These are phyloP conservation scores for Panthera tigris DNA, from an alignment of 2,113 vertebrate species.

Conservation along the genomic window DNA sequence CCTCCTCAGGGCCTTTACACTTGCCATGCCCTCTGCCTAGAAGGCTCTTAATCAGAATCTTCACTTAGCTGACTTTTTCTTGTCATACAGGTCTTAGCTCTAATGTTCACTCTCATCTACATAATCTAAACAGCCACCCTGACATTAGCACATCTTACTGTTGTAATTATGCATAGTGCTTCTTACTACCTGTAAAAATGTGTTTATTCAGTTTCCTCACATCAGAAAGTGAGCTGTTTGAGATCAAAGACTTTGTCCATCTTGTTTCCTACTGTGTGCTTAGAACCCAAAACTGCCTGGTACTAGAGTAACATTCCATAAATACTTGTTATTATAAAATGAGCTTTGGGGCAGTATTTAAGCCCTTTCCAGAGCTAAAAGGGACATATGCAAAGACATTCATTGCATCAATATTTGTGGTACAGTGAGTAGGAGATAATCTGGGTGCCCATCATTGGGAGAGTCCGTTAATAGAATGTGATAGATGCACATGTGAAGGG, in stretches of 20 bases:
- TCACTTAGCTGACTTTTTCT: neutral
- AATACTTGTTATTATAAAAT: neutral
- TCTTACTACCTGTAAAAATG: neutral
- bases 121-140: neutral
- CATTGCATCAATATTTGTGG: neutral
- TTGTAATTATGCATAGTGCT: neutral
- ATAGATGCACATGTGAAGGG: rapidly evolving
- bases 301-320: neutral
- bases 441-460: neutral
- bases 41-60: neutral
- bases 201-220: neutral
- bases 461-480: neutral
- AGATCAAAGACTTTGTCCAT: neutral
- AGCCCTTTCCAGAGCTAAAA: neutral
- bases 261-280: neutral
- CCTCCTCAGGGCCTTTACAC: too few species aligned
- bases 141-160: neutral
- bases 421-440: neutral
- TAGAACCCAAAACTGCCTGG: neutral
- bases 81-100: neutral
- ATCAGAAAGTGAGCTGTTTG: neutral
- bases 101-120: neutral
- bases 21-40: too few species aligned
- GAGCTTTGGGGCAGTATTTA: neutral
- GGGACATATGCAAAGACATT: neutral